Evolutionary conservation across 2,113 vertebrate genomes (phyloP), one percentile per base, ranked within the genome.

Genomic region (Centropristis striata): DNA sequence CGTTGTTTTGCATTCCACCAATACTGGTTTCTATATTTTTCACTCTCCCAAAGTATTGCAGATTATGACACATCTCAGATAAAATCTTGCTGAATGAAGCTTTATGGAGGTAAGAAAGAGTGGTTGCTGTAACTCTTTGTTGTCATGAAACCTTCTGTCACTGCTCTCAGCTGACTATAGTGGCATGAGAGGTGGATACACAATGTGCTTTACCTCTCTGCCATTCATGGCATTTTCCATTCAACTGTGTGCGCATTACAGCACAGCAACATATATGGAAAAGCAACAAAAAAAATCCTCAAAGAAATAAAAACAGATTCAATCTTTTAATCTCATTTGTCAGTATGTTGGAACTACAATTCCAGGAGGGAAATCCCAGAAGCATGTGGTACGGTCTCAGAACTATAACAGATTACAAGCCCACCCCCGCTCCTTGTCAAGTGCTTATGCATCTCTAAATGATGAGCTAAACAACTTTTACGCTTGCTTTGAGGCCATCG

Each of bases 181-280:
- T 4, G 3, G n/a, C n/a, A n/a, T 74, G 46, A 64, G 51, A 46
- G 39, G 39, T 21, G 39, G 18, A 55, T 20, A 46, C 5, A 16
- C 8, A 5, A 16, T 42, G 36, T 42, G 47, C 4, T 28, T 11
- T 16, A 41, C 15, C 11, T 28, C 36, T 16, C 5, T 69, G 15
- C 37, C 50, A 51, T 51, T n/a, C 28, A 18, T n/a, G 16, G 21
- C n/a, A 39, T 73, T 61, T 63, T 63, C 37, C 14, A 47, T 18
- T 36, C 13, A 39, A 36, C 20, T n/a, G 57, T 13, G 9, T 39
- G 57, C 20, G 11, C 32, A 50, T 27, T 21, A 46, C 46, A 37
- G 47, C 13, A 37, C 12, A 50, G 11, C 3, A 50, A 25, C 15
- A 58, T 42, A 20, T 44, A 21, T 18, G 39, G 50, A 14, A 63